Evolutionary conservation across 1,140 invertebrate genomes (phyloP).

Genomic region (Chrysoperla carnea): DNA sequence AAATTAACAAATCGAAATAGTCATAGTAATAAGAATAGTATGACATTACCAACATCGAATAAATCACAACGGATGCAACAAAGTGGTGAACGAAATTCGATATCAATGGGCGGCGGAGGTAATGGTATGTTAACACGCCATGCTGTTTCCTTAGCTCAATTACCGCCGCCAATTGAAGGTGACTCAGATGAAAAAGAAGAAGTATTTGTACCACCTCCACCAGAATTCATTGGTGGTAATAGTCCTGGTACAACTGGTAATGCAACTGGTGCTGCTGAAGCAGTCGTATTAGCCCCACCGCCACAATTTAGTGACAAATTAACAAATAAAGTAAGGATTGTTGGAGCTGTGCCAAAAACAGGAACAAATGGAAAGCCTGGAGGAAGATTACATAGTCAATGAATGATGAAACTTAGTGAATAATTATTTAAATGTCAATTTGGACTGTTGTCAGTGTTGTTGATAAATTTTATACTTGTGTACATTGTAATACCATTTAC

Average conservation of each 20-base stretch:
- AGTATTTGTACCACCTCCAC: conserved; percentile 57
- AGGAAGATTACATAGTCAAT: conserved; percentile 33
- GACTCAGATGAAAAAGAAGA: conserved; percentile 48
- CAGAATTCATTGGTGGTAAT: conserved; percentile 43
- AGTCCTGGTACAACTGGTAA: conserved; percentile 17
- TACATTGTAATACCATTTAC: neutral
- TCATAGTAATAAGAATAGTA: neutral
- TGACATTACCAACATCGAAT: conserved; percentile 8
- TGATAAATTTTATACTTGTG: neutral
- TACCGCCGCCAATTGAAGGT: conserved; percentile 65
- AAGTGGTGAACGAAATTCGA: no score
- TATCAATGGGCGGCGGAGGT: neutral
- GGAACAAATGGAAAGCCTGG: conserved; percentile 8
- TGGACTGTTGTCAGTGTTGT: neutral
- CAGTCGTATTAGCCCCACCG: conserved; percentile 42
- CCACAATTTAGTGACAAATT: conserved; percentile 46
- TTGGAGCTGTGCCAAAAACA: conserved; percentile 57
- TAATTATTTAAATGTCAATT: neutral
- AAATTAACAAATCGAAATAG: conserved; percentile 14
- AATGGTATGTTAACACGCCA: conserved; percentile 36
- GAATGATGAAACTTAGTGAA: conserved; percentile 8
- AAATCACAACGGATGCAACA: conserved; percentile 24
- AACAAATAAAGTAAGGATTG: conserved; percentile 47
- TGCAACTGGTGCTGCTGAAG: conserved; percentile 25
- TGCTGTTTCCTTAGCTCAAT: conserved; percentile 56